Evolutionary conservation across 2,113 vertebrate species (phyloP), one percentile per base, ranked within the genome.

Genomic region (Brachypteracias leptosomus): DNA sequence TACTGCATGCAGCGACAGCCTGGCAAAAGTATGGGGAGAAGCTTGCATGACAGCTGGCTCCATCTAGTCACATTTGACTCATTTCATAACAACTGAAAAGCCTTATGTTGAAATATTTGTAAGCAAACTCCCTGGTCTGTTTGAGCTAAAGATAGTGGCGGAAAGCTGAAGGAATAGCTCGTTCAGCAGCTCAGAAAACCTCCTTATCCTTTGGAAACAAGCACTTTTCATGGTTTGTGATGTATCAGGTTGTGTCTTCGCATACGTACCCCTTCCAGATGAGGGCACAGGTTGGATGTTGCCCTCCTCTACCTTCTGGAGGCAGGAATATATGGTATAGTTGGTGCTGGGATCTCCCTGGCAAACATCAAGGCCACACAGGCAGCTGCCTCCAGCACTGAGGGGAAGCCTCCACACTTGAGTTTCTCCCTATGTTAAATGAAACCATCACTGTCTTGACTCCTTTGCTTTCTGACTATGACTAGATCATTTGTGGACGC

Each of bases 81-180:
- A 96, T 84, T 92, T 88, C 90, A 72, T 95, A 96, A 88, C 75
- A 95, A 93, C 79, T 84, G 83, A 92, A 96, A 96, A 96, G 36
- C 65, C 92, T 89, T 94, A 77, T 77, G 77, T 93, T 94, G 71
- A 94, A 93, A 96, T 96, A 91, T 94, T 94, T 97, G 83, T 93
- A 96, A 96, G 83, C 88, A 90, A 84, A 90, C 68, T 92, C 52
- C 31, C 19, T 71, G 57, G 76, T 82, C 77, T 90, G 38, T 72
- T 86, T 90, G 71, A 91, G 14, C 17, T 78, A 86, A 81, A 93
- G 73, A 42, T 13, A 81, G 66, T 54, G 83, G 35, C 55, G 72
- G 68, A 52, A 68, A 93, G 42, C 72, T 90, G 61, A 77, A 86
- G 61, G 62, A 90, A 21, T 44, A 57, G 31, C 8, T 88, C 7